Evolutionary conservation across 2,797 vertebrate genomes (phyloP).

Genomic region (Parauchenoglanis punctatus): DNA sequence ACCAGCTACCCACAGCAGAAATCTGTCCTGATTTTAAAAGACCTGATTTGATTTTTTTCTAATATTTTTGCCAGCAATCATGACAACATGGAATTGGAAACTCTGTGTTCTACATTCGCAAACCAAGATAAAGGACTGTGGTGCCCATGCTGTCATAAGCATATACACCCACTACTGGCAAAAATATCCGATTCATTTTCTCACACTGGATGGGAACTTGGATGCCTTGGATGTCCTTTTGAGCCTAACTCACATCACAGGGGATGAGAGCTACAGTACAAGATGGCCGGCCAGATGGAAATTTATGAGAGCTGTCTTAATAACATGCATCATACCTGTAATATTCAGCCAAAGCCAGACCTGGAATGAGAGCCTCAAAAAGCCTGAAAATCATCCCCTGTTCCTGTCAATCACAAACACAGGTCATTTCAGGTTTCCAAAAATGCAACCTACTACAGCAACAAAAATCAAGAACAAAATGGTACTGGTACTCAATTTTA

Average conservation of each 20-base stretch:
- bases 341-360: constrained; percentile 33
- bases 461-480: constrained; percentile 15
- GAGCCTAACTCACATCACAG: constrained; percentile 19
- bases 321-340: constrained; percentile 46
- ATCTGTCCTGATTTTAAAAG: neutral
- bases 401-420: constrained; percentile 31
- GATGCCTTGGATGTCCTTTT: constrained; percentile 2
- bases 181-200: constrained; percentile 19
- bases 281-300: constrained; percentile 64
- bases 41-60: neutral
- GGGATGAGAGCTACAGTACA: constrained; percentile 50
- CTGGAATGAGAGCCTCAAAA: constrained; percentile 11
- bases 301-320: constrained; percentile 47
- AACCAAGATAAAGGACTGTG: neutral
- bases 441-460: constrained; percentile 21
- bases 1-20: neutral
- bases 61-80: neutral
- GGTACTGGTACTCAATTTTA: neutral
- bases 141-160: too few relatives aligned
- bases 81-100: neutral
- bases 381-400: constrained; percentile 20
- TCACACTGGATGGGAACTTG: neutral
- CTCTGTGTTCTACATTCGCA: neutral
- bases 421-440: constrained; percentile 21
- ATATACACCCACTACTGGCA: neutral